Evolutionary conservation across 2,888 invertebrate genomes (phyloP).

Genomic region (Rhopalosiphum nymphaeae): DNA sequence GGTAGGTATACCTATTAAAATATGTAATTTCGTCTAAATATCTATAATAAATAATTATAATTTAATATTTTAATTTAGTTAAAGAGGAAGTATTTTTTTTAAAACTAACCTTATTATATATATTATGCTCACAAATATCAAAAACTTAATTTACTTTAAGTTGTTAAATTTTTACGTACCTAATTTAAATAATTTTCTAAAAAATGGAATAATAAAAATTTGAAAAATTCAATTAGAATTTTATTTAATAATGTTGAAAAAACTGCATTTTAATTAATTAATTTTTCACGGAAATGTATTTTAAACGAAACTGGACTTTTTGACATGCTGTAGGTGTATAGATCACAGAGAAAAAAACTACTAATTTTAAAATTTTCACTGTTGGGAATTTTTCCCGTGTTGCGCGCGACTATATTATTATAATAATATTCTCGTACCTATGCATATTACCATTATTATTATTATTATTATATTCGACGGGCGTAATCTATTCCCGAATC

Average conservation of each 20-base stretch:
- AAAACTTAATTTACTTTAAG: background rate
- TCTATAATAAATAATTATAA: no score
- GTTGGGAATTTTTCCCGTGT: background rate
- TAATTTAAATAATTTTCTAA: background rate
- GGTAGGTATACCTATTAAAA: no score
- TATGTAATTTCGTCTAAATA: no score
- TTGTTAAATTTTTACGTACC: background rate
- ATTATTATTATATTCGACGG: constrained; percentile 3
- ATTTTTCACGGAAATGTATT: background rate
- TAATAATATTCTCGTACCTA: constrained; percentile 5
- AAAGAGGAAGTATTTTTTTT: no score
- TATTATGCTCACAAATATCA: background rate
- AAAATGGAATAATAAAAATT: background rate
- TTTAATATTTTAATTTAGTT: no score
- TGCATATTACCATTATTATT: constrained; percentile 2
- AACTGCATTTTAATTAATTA: background rate
- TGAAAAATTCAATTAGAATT: background rate
- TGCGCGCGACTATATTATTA: background rate
- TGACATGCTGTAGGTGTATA: background rate
- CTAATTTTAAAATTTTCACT: background rate
- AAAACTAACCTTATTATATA: no score
- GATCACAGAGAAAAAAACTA: background rate
- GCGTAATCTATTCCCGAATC: constrained; percentile 46
- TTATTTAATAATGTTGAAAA: background rate
- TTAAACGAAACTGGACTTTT: background rate